Evolutionary conservation across 2,113 vertebrate genomes (phyloP), one percentile per base, ranked within the genome.

Genomic region (Perca flavescens): DNA sequence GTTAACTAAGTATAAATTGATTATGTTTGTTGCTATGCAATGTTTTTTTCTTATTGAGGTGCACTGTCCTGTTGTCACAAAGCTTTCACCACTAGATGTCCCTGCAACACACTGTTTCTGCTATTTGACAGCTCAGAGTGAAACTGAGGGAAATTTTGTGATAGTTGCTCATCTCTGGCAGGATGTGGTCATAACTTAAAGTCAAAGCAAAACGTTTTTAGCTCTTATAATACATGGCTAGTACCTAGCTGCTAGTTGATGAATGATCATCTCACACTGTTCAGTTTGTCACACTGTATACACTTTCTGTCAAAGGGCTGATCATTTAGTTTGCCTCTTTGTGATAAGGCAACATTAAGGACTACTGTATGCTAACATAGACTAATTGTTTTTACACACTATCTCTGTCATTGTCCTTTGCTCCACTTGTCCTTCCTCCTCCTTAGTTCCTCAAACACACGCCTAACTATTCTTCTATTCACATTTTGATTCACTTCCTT

Each of bases 71-170:
- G 2, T 1, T 83, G 68, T 74, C 1, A 69, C 67, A 25, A 25
- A 56, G 2, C 2, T 86, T 22, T 77, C 9, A 80, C 81, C 92
- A 87, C 77, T 77, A 83, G 90, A 83, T 85, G 91, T 22, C 88
- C 25, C 25, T 68, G 36, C 31, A 61, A 36, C 9, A 40, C 62
- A 73, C 7, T 12, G 47, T 53, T 70, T 65, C n/a, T 67, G 34
- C 9, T 17, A 12, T 36, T 22, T 61, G 47, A 36, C 21, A 66
- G 21, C 22, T 67, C 28, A 57, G 43, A 52, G 62, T 36, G 47
- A 15, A 16, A 13, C 2, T 19, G 22, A 40, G 1, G 34, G 25
- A 31, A n/a, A 15, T 36, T 0, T 8, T 17, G 5, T 46, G 49
- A 49, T 49, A 13, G 43, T 58, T 21, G 16, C 46, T 70, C 10